A percentile compares a stretch with the other conserved stretches of the same genome.
Evolutionary conservation across 2,888 invertebrate species (phyloP).

Genomic region (Trileptium ribeirensis): DNA sequence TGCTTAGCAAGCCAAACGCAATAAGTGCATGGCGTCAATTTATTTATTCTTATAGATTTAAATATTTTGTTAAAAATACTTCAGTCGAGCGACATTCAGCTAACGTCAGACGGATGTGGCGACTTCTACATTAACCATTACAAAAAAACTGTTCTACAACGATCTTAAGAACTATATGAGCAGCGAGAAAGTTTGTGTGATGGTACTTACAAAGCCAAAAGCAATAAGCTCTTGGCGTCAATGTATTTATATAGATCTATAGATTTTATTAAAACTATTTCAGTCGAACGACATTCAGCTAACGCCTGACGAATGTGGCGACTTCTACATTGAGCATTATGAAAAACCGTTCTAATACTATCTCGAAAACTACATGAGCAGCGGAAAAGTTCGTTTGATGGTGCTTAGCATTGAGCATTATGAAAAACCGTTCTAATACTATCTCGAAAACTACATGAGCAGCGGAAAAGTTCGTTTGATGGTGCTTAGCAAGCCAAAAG

Average conservation of each 20-base stretch:
- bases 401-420: slow-evolving; percentile 61
- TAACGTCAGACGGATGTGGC: slow-evolving; percentile 76
- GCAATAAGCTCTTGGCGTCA: slow-evolving; percentile 67
- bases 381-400: slow-evolving; percentile 66
- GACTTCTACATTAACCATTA: slow-evolving; percentile 72
- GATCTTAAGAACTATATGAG: slow-evolving; percentile 72
- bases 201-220: slow-evolving; percentile 63
- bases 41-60: too few relatives aligned
- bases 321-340: slow-evolving; percentile 70
- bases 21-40: slow-evolving; percentile 69
- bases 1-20: slow-evolving; percentile 63
- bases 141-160: slow-evolving; percentile 67
- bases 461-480: slow-evolving; percentile 67
- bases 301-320: slow-evolving; percentile 75
- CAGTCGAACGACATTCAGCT: slow-evolving; percentile 65
- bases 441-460: slow-evolving; percentile 71
- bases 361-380: slow-evolving; percentile 70
- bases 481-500: slow-evolving; percentile 62
- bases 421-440: slow-evolving; percentile 71
- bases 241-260: too few relatives aligned
- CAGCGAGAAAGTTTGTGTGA: slow-evolving; percentile 65
- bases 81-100: slow-evolving; percentile 63
- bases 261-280: too few relatives aligned
- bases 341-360: slow-evolving; percentile 68
- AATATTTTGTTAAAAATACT: too few relatives aligned